phyloP scores from a whole-genome alignment of 2,113 vertebrate species.

The Steatornis caripensis region DNA sequence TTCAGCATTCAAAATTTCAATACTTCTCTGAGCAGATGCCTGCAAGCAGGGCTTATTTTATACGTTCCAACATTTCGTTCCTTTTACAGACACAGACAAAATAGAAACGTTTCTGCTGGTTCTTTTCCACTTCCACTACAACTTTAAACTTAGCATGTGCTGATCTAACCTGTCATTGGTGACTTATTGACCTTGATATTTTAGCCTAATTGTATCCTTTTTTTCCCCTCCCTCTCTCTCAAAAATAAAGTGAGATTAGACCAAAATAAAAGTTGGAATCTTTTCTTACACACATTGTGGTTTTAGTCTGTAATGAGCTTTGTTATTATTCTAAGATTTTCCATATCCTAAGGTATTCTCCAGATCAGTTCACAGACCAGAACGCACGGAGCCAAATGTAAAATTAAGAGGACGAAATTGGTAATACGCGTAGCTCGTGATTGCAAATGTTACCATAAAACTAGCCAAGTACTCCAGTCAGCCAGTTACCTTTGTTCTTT shows the following conservation, averaged over 20 bases:
- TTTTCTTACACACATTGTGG: neutral
- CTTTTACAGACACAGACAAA: neutral
- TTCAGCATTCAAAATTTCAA: neutral
- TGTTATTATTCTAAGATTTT: neutral
- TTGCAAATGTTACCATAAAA: neutral
- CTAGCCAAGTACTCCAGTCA: neutral
- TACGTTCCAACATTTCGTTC: neutral
- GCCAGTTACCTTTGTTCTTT: neutral
- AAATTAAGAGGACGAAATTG: neutral
- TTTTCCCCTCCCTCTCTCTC: neutral
- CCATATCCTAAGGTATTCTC: neutral
- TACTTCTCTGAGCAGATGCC: neutral
- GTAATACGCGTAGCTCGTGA: rapidly evolving
- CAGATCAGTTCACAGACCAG: neutral
- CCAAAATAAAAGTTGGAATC: neutral
- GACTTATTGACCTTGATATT: neutral
- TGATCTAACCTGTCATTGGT: neutral
- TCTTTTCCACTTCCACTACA: neutral
- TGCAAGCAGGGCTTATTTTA: neutral
- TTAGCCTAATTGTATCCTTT: neutral
- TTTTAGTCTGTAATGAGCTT: neutral
- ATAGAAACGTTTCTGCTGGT: neutral
- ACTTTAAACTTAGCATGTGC: conserved; percentile 14
- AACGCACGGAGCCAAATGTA: neutral
- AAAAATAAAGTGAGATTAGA: neutral